These are phyloP conservation scores for Drosophila santomea DNA, from an alignment of 1,140 invertebrate genomes.

Conservation along the genomic window DNA sequence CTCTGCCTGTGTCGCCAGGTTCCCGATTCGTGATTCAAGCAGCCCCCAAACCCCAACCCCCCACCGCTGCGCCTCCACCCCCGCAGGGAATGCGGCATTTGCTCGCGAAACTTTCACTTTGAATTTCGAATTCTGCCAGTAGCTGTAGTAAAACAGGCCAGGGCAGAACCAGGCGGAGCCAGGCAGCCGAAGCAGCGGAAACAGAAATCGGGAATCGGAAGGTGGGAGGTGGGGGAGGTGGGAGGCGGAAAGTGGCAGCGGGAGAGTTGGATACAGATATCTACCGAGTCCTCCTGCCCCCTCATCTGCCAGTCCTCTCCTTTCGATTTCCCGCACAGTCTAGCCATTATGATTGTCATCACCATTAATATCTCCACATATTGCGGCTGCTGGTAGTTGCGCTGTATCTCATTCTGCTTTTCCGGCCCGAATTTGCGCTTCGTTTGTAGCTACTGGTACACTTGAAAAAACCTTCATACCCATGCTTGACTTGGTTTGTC, in stretches of 20 bases:
- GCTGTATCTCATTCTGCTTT: slow-evolving; percentile 22
- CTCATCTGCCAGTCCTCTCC: neutral
- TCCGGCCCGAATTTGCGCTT: slow-evolving; percentile 3
- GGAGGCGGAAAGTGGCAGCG: neutral
- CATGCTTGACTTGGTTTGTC: too few relatives aligned
- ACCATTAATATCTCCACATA: slow-evolving; percentile 53
- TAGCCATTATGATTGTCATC: slow-evolving; percentile 47
- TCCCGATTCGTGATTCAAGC: neutral
- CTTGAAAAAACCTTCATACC: neutral
- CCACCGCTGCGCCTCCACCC: neutral
- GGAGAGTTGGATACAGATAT: neutral
- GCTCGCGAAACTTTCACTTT: slow-evolving; percentile 53
- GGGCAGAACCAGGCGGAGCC: neutral
- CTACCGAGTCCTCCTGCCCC: too few relatives aligned
- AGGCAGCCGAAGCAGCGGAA: slow-evolving; percentile 8
- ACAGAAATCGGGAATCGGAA: slow-evolving; percentile 6
- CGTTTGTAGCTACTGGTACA: slow-evolving; percentile 27
- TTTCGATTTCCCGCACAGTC: neutral
- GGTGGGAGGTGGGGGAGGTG: neutral
- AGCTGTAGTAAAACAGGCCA: slow-evolving; percentile 16
- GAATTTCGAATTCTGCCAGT: slow-evolving; percentile 48
- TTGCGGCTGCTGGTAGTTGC: slow-evolving; percentile 40
- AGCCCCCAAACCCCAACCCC: too few relatives aligned
- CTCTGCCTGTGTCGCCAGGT: neutral
- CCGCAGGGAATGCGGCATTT: slow-evolving; percentile 22